phyloP scores from a whole-genome alignment of 2,797 vertebrate genomes.

The Squalus acanthias region DNA sequence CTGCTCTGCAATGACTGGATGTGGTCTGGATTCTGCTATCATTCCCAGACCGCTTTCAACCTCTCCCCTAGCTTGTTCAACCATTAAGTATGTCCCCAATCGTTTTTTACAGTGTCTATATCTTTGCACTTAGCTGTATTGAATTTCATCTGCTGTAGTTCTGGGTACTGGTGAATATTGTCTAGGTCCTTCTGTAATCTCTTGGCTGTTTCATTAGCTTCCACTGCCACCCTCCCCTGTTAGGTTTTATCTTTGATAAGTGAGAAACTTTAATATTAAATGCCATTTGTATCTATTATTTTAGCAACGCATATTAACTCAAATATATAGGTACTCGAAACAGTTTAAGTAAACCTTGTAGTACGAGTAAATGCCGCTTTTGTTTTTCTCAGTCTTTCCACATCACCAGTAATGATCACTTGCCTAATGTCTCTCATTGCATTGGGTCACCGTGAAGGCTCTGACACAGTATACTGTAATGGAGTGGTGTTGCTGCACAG shows the following conservation, averaged over 20 bases:
- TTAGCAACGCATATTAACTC: not conserved
- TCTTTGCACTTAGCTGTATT: not conserved
- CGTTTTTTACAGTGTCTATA: not conserved
- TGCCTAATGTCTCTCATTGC: not conserved
- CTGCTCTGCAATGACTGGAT: not conserved
- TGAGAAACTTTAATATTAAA: not conserved
- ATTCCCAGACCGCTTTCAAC: not conserved
- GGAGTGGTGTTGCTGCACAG: not conserved
- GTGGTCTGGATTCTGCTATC: not conserved
- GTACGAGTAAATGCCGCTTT: not conserved
- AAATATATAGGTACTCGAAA: not conserved
- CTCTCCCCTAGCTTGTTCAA: not conserved
- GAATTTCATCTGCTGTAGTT: not conserved
- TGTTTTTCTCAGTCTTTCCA: not conserved
- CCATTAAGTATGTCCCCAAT: not conserved
- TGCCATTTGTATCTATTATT: not conserved
- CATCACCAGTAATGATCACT: conserved; percentile 15
- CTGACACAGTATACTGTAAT: not conserved
- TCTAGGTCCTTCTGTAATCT: not conserved
- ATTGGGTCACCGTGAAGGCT: not conserved
- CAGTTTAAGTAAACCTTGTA: not conserved
- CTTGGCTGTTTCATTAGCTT: not conserved
- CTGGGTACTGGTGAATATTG: not conserved
- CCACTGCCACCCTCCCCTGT: not conserved
- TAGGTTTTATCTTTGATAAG: not conserved